Conservation (phyloP, 2,113 vertebrate genomes). For the Hystrix cristata region DNA sequence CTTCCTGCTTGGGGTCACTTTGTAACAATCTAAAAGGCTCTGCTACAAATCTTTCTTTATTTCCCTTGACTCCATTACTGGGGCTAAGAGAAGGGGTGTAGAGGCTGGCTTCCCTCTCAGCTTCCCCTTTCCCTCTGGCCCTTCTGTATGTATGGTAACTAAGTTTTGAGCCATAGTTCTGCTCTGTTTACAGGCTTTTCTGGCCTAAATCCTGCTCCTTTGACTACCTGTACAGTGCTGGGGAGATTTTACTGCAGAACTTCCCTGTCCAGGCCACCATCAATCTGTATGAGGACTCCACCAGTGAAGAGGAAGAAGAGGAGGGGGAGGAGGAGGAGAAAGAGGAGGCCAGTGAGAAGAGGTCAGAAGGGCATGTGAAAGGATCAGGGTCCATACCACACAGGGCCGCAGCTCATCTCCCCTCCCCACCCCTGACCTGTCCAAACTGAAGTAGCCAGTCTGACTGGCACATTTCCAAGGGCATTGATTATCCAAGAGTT, state of each 20-base stretch:
- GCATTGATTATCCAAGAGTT: not conserved
- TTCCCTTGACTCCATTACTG: not conserved
- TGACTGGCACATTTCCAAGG: not conserved
- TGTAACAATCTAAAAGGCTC: constrained; percentile 2
- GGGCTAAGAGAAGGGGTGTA: not conserved
- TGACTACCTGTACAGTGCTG: constrained; percentile 92
- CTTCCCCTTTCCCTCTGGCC: no score
- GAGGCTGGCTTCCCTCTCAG: not conserved
- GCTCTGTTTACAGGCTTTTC: constrained; percentile 88
- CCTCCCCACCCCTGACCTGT: not conserved
- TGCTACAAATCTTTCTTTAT: not conserved
- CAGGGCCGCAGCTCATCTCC: not conserved
- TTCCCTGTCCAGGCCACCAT: constrained; percentile 94
- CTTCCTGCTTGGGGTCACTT: not conserved
- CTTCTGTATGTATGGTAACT: not conserved
- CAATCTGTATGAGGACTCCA: constrained; percentile 91
- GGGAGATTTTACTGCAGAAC: constrained; percentile 90
- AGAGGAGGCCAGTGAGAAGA: not conserved
- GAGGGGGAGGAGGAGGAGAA: constrained; percentile 58
- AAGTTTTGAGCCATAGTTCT: not conserved
- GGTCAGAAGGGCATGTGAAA: not conserved
- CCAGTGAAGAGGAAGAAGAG: constrained; percentile 84
- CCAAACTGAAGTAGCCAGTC: constrained; percentile 47
- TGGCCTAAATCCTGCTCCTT: constrained; percentile 92
- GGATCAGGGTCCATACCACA: not conserved